Percentiles rank a stretch among this genome's conserved stretches.
These are phyloP conservation scores for Athene cunicularia DNA, from an alignment of 2,113 vertebrate species.

Conservation along the genomic window DNA sequence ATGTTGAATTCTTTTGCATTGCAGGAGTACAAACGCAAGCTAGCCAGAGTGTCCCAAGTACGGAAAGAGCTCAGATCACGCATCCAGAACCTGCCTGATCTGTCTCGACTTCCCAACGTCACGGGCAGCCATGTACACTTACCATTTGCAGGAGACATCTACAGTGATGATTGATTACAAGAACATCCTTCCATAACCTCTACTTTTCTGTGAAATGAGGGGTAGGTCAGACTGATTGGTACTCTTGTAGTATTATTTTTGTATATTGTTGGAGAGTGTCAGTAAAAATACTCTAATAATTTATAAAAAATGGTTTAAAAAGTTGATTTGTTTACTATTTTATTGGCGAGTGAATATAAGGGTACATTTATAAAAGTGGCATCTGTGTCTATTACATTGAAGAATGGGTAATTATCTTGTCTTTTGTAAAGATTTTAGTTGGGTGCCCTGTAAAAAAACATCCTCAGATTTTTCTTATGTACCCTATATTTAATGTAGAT, in stretches of 20 bases:
- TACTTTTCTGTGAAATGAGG: constrained; percentile 72
- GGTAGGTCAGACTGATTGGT: constrained; percentile 75
- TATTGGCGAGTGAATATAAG: constrained; percentile 72
- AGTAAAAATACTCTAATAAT: constrained; percentile 78
- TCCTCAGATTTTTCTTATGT: constrained; percentile 62
- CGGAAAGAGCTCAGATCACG: constrained; percentile 95
- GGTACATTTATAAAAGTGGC: constrained; percentile 73
- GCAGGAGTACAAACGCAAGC: constrained; percentile 96
- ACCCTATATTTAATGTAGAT: constrained; percentile 40
- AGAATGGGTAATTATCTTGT: constrained; percentile 72
- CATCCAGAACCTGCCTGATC: constrained; percentile 90
- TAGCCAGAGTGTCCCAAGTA: constrained; percentile 92
- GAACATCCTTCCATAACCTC: constrained; percentile 41
- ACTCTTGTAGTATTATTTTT: constrained; percentile 89
- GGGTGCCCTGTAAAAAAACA: constrained; percentile 61
- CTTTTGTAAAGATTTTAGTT: constrained; percentile 80
- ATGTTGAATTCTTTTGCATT: constrained; percentile 62
- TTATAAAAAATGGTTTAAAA: constrained; percentile 78
- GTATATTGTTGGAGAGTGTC: constrained; percentile 82
- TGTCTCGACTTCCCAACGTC: constrained; percentile 88
- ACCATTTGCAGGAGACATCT: constrained; percentile 87
- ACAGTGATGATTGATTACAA: constrained; percentile 85
- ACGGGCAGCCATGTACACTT: constrained; percentile 85
- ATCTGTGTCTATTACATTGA: constrained; percentile 73
- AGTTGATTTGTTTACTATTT: constrained; percentile 81